These are phyloP conservation scores for Semaprochilodus insignis DNA, from an alignment of 2,797 vertebrate genomes.

Conservation along the genomic window DNA sequence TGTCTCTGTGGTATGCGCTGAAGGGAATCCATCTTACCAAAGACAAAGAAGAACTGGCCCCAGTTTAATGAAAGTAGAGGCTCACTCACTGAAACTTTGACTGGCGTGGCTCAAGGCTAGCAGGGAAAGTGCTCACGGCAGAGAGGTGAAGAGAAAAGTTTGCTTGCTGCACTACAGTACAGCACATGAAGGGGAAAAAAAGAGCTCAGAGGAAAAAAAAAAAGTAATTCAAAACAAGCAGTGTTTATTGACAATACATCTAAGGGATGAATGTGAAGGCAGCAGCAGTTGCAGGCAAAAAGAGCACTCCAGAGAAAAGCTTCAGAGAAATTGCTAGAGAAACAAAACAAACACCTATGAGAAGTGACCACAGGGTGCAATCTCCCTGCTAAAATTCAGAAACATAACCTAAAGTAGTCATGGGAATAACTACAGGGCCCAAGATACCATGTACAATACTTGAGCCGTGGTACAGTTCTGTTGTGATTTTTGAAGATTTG, in stretches of 20 bases:
- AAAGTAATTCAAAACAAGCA: not conserved
- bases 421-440: not conserved
- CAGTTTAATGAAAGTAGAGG: conserved; percentile 10
- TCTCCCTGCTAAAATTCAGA: not conserved
- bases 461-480: not conserved
- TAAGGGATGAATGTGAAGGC: not conserved
- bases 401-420: not conserved
- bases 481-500: not conserved
- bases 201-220: not conserved
- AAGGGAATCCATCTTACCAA: not conserved
- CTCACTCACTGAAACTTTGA: not conserved
- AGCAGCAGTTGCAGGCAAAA: not conserved
- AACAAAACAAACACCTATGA: not conserved
- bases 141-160: not conserved
- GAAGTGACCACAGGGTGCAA: not conserved
- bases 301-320: not conserved
- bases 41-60: not conserved
- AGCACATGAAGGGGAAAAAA: not conserved
- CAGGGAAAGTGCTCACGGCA: not conserved
- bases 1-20: not conserved
- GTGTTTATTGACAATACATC: conserved; percentile 1
- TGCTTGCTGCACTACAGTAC: not conserved
- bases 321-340: not conserved
- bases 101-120: conserved; percentile 1
- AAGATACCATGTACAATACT: too few species aligned